phyloP scores from a whole-genome alignment of 1,140 invertebrate species.

The Ditylenchus dipsaci region DNA sequence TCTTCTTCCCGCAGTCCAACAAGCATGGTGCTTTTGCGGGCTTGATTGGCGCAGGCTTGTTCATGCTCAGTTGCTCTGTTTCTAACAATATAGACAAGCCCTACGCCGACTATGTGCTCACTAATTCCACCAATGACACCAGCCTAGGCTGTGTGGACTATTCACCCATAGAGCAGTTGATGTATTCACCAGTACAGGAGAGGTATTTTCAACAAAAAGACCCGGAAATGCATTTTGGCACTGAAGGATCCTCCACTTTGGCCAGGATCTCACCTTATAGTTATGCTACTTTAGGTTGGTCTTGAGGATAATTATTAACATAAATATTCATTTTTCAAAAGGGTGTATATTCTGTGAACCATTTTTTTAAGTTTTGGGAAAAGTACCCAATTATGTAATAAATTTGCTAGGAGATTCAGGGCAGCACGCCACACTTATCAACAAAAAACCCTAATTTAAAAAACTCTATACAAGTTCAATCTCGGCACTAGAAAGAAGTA shows the following conservation, averaged over 20 bases:
- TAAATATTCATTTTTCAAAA: neutral
- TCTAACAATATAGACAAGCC: slow-evolving; percentile 33
- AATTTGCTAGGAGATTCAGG: too few relatives aligned
- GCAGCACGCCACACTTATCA: too few relatives aligned
- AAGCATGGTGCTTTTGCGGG: slow-evolving; percentile 38
- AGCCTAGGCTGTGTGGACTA: slow-evolving; percentile 21
- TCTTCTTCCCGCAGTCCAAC: slow-evolving; percentile 38
- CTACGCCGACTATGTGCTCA: slow-evolving; percentile 32
- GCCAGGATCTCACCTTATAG: slow-evolving; percentile 32
- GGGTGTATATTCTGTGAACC: too few relatives aligned
- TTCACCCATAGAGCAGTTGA: neutral
- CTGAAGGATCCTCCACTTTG: slow-evolving; percentile 3
- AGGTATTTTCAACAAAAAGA: slow-evolving; percentile 19
- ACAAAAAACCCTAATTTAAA: too few relatives aligned
- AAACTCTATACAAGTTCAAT: too few relatives aligned
- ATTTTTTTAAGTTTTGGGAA: too few relatives aligned
- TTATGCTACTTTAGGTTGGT: slow-evolving; percentile 28
- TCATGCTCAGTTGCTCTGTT: slow-evolving; percentile 24
- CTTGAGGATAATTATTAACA: too few relatives aligned
- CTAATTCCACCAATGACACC: neutral
- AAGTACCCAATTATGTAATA: too few relatives aligned
- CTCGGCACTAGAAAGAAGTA: too few relatives aligned
- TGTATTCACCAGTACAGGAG: slow-evolving; percentile 7
- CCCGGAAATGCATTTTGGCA: slow-evolving; percentile 29
- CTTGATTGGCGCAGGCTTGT: slow-evolving; percentile 16